Conservation (phyloP, 2,797 vertebrate species). For the Aeoliscus strigatus region DNA sequence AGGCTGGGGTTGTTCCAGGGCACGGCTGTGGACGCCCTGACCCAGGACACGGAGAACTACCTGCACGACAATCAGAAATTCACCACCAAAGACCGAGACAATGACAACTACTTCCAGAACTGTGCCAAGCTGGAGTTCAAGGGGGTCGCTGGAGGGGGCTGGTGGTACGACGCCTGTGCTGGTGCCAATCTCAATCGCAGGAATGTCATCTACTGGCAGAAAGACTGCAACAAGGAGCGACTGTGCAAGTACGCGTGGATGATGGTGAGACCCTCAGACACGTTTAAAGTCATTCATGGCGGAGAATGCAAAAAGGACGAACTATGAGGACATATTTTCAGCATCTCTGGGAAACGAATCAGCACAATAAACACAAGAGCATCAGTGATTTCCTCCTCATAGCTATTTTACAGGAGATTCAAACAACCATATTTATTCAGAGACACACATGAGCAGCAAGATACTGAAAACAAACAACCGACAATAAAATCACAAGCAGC, state of each 20-base stretch:
- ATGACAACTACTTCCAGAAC: constrained; percentile 85
- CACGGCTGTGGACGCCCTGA: constrained; percentile 78
- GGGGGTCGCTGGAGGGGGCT: constrained; percentile 78
- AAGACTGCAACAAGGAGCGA: constrained; percentile 80
- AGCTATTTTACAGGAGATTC: constrained; percentile 7
- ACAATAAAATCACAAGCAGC: constrained; percentile 33
- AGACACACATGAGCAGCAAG: constrained; percentile 58
- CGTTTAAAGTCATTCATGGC: constrained; percentile 53
- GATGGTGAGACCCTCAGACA: constrained; percentile 78
- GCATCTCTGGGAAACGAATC: background rate
- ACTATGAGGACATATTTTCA: constrained; percentile 68
- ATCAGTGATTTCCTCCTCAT: background rate
- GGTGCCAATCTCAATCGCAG: constrained; percentile 83
- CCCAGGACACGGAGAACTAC: constrained; percentile 83
- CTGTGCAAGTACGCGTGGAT: constrained; percentile 84
- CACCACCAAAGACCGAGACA: constrained; percentile 84
- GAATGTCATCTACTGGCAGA: constrained; percentile 85
- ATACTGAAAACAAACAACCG: constrained; percentile 42
- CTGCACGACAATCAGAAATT: constrained; percentile 88
- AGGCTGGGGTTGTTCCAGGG: constrained; percentile 83
- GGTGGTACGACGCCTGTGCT: constrained; percentile 84
- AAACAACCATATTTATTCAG: constrained; percentile 59
- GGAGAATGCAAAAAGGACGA: constrained; percentile 71
- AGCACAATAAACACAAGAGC: background rate
- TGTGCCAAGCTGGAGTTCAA: constrained; percentile 81